phyloP scores from a whole-genome alignment of 2,888 invertebrate genomes.

The Dyspetes luteomarginatus region DNA sequence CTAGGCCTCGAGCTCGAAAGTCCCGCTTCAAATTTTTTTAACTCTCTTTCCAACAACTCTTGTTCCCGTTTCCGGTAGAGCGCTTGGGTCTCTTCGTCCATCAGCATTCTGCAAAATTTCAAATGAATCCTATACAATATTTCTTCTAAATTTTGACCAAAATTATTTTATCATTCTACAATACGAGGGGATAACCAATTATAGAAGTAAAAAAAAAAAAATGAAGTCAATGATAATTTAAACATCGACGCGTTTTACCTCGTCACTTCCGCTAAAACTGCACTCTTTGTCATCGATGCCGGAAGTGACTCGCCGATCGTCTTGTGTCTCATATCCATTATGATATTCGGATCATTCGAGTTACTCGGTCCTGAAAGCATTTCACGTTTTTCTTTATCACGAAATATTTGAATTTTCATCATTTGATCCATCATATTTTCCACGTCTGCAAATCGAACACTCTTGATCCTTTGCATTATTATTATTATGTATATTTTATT shows the following conservation, averaged over 20 bases:
- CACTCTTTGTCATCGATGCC: conserved; percentile 57
- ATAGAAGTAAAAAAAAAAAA: not conserved
- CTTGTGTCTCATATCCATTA: conserved; percentile 76
- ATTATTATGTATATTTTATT: not conserved
- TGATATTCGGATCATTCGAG: conserved; percentile 74
- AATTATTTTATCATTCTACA: too few species aligned
- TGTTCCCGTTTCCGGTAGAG: conserved; percentile 72
- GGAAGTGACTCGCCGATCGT: conserved; percentile 68
- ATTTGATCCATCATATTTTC: conserved; percentile 75
- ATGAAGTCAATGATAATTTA: not conserved
- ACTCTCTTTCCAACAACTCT: conserved; percentile 72
- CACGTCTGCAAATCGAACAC: conserved; percentile 71
- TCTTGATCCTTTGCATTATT: conserved; percentile 52
- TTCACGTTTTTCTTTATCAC: conserved; percentile 69
- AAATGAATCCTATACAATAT: not conserved
- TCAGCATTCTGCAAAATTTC: conserved; percentile 65
- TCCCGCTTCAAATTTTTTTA: conserved; percentile 74
- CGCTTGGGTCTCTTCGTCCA: conserved; percentile 70
- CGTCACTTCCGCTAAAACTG: conserved; percentile 67
- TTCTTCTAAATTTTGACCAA: not conserved
- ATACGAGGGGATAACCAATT: too few species aligned
- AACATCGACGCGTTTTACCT: conserved; percentile 69
- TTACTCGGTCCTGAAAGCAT: conserved; percentile 66
- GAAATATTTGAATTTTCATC: conserved; percentile 74
- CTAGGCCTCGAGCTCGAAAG: conserved; percentile 71